Percentiles rank a stretch among this genome's conserved stretches.
Evolutionary conservation across 30 jellyfish, hydroid and myxozoan genomes (phyloP).

Genomic region (Hydra vulgaris): DNA sequence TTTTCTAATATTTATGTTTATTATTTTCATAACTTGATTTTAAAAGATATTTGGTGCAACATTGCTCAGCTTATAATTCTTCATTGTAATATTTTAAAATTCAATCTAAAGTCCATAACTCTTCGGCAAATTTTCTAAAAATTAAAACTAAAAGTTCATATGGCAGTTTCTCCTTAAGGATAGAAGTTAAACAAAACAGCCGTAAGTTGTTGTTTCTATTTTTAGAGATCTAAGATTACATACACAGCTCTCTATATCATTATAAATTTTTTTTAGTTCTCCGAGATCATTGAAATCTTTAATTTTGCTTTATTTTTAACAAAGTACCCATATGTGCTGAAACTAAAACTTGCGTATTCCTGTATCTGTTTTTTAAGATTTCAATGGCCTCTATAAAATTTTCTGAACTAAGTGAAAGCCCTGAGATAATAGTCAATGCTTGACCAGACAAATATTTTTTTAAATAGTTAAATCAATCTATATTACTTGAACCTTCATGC

Average conservation of each 20-base stretch:
- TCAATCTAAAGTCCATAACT: background rate
- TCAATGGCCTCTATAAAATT: constrained; percentile 20
- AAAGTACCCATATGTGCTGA: constrained; percentile 17
- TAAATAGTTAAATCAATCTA: constrained; percentile 5
- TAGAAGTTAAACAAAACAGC: background rate
- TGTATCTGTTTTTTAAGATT: background rate
- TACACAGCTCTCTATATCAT: constrained; percentile 10
- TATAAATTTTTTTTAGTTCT: constrained; percentile 5
- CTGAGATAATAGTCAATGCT: no score
- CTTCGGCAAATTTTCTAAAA: background rate
- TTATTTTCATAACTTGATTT: background rate
- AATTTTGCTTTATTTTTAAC: background rate
- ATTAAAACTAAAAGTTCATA: background rate
- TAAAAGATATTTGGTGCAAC: background rate
- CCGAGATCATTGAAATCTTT: constrained; percentile 8
- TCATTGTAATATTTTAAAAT: background rate
- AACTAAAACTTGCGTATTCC: constrained; percentile 30
- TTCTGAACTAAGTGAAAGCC: constrained; percentile 7
- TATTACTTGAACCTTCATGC: background rate
- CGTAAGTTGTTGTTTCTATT: no score
- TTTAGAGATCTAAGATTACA: constrained; percentile 11
- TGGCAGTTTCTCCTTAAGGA: constrained; percentile 1
- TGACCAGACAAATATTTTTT: background rate
- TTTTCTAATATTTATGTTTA: no score
- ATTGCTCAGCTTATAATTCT: background rate